phyloP scores from a whole-genome alignment of 2,888 invertebrate species.

The Erebia epiphron region DNA sequence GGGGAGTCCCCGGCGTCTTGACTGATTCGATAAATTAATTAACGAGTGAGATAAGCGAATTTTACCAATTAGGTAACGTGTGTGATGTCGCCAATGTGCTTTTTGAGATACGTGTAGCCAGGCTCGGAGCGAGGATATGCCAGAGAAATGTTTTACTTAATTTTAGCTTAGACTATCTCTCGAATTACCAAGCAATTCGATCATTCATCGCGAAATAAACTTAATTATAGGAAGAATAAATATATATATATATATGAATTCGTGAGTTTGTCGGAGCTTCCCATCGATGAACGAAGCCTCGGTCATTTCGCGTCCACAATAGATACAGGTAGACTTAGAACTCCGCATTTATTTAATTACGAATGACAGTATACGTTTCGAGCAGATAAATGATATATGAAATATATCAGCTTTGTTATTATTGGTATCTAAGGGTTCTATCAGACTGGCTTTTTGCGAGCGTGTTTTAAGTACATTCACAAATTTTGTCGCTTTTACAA shows the following conservation, averaged over 20 bases:
- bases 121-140: conserved; percentile 65
- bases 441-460: no score
- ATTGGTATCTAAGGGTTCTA: conserved; percentile 10
- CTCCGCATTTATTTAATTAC: conserved; percentile 48
- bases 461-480: no score
- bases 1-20: conserved; percentile 21
- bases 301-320: conserved; percentile 61
- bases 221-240: conserved; percentile 68
- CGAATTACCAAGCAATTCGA: conserved; percentile 81
- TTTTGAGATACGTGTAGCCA: conserved; percentile 58
- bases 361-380: conserved; percentile 46
- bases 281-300: conserved; percentile 53
- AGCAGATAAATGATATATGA: conserved; percentile 62
- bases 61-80: conserved; percentile 67
- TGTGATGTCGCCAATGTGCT: conserved; percentile 69
- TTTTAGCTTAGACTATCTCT: conserved; percentile 72
- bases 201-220: conserved; percentile 82
- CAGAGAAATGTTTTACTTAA: conserved; percentile 74
- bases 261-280: conserved; percentile 60
- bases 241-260: conserved; percentile 75
- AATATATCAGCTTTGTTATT: conserved; percentile 62
- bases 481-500: no score
- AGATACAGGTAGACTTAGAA: conserved; percentile 52
- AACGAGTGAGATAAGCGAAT: conserved; percentile 77
- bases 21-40: conserved; percentile 64